Base-by-base conservation (phyloP, 2,113 vertebrate genomes). In the Oncorhynchus keta region DNA sequence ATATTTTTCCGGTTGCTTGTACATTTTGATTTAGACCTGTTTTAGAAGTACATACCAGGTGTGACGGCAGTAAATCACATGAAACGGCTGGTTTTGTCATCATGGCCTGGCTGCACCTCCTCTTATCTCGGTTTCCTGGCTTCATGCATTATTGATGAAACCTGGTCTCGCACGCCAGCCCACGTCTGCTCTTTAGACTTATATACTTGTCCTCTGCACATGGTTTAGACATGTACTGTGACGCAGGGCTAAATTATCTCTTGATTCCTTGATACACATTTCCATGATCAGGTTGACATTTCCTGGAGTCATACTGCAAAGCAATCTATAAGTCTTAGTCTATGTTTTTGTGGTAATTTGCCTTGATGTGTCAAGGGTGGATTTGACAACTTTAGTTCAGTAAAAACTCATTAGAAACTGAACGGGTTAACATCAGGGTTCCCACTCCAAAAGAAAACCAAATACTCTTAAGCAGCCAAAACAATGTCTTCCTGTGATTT, bases 101-200 rank as follows among this genome's bases (percentile, higher is more conserved):
- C 39, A 3, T 45, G 39, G 84, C 89, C 86, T 85, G 89, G 78
- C 87, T 79, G 84, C 79, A 73, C 76, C 81, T 72, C 7, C 67
- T 87, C 87, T 92, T 91, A 91, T 92, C 92, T 92, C 86, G 77
- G 87, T 86, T 90, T 91, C 86, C 87, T 61, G 24, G 83, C 81
- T 83, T 77, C 81, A 86, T 93, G 84, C 87, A 93, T 91, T 92
- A 93, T 92, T 92, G 78, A 93, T 91, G 87, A 83, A 78, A 69
- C 73, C 74, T 72, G 74, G 82, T 79, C 86, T 88, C 85, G 70
- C 81, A 81, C 81, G 81, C 76, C 68, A 81, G 76, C 75, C 86
- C 6, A 51, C 22, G 78, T 82, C 70, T 76, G 79, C 74, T 82
- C 74, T 30, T 35, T 28, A 72, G 8, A 48, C 68, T 80, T 76